Base-by-base conservation (phyloP, 2,888 invertebrate species). In the Drosophila rubida region DNA sequence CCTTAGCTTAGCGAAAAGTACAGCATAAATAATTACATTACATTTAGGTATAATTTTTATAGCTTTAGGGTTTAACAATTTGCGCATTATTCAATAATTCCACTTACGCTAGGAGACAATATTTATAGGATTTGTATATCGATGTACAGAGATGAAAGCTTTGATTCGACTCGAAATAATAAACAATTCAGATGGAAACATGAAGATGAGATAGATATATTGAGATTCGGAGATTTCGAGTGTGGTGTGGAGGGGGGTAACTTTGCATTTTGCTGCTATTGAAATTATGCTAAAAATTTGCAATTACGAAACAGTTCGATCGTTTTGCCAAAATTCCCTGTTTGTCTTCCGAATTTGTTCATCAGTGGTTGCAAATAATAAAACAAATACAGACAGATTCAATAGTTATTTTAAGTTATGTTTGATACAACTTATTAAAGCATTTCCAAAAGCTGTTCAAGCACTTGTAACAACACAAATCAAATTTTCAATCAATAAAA, bases 301-400 rank as follows among this genome's bases (percentile, higher is more conserved):
- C 69, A 75, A 68, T 70, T 60, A 37, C 54, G 70, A 70, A 70
- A 69, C 63, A 59, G 25, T 64, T 48, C 48, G 58, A 61, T 71
- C 49, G 64, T 44, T 35, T 57, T 62, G 60, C 54, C 70, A 63
- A 69, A 64, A 61, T 87, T 87, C 80, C 89, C 89, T 90, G 89
- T 89, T 83, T 90, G 65, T 64, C 53, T 74, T 79, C 90, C 90
- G 90, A 90, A 90, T 90, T 90, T 90, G 90, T 86, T 88, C 66
- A 59, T 75, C 64, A 68, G 65, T 70, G 63, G 30, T 51, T 71
- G 62, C 59, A 76, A 73, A 75, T 55, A 32, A 69, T 55, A 32
- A 69, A 63, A 55, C 50, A 23, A 57, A 32, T 68, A 37, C 30
- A 35, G 46, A 37, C 30, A 35, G 46, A 58, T 49, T 30, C 35